Percentiles rank a stretch among this genome's conserved stretches.
phyloP scores from a whole-genome alignment of 2,797 vertebrate species.

The Capromys pilorides region DNA sequence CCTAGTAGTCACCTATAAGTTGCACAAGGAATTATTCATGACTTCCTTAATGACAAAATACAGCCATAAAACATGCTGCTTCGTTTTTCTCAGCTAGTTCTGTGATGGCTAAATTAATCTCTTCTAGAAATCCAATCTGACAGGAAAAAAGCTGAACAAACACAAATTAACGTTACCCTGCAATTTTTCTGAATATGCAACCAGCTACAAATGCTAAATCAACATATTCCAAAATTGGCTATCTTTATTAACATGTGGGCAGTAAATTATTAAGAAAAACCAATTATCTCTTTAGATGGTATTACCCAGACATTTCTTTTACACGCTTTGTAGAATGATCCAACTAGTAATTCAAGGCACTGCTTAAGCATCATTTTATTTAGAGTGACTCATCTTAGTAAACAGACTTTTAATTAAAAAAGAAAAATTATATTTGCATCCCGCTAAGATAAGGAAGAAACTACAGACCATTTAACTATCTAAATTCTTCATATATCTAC shows the following conservation, averaged over 20 bases:
- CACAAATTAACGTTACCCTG: constrained; percentile 7
- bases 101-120: neutral
- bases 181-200: constrained; percentile 55
- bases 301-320: constrained; percentile 52
- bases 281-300: constrained; percentile 58
- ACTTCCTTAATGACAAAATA: constrained; percentile 46
- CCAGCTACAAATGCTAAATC: constrained; percentile 54
- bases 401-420: constrained; percentile 76
- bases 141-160: neutral
- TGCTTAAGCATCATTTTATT: constrained; percentile 60
- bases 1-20: neutral
- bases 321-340: constrained; percentile 62
- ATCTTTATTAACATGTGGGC: constrained; percentile 30
- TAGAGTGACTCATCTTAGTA: constrained; percentile 61
- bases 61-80: neutral
- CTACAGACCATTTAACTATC: constrained; percentile 40
- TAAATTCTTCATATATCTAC: neutral
- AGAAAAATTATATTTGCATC: constrained; percentile 59
- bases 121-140: constrained; percentile 13
- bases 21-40: neutral
- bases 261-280: constrained; percentile 57
- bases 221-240: constrained; percentile 28
- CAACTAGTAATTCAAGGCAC: constrained; percentile 36
- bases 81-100: constrained; percentile 19
- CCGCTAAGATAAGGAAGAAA: constrained; percentile 63